Evolutionary conservation across 2,797 vertebrate species (phyloP).

Genomic region (Siniperca undulata): DNA sequence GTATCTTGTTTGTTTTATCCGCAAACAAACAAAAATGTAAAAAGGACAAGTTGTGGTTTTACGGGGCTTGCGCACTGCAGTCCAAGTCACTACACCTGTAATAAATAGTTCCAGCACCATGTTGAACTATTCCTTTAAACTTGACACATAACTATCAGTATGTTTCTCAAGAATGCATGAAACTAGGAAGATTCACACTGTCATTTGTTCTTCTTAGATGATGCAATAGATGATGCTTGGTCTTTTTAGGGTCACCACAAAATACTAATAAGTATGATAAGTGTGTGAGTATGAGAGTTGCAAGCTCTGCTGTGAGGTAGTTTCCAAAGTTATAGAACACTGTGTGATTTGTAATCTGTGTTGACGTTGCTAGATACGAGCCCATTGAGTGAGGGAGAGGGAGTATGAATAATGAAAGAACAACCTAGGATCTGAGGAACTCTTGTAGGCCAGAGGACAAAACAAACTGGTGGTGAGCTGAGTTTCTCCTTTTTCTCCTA

Average conservation of each 20-base stretch:
- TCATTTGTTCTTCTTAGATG: not conserved
- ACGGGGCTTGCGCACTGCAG: too few relatives aligned
- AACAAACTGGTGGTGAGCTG: constrained; percentile 8
- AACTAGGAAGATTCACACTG: not conserved
- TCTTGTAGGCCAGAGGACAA: constrained; percentile 7
- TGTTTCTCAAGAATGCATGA: not conserved
- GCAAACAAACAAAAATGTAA: too few relatives aligned
- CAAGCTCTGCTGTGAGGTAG: not conserved
- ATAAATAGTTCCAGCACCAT: too few relatives aligned
- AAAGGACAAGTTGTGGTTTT: too few relatives aligned
- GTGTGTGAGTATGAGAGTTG: not conserved
- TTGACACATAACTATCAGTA: not conserved
- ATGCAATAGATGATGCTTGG: not conserved
- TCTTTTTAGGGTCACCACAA: not conserved
- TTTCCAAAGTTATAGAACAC: constrained; percentile 4
- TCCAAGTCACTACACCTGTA: too few relatives aligned
- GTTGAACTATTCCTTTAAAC: not conserved
- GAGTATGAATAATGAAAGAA: constrained; percentile 51
- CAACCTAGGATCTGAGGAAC: constrained; percentile 25
- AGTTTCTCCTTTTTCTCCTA: constrained; percentile 17
- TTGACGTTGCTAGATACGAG: constrained; percentile 4
- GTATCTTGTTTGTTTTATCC: not conserved
- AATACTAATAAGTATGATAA: too few relatives aligned
- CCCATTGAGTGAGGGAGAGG: constrained; percentile 13
- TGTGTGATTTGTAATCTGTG: constrained; percentile 17